These are phyloP conservation scores for Xerus rutilus DNA, from an alignment of 2,797 vertebrate species.

Conservation along the genomic window DNA sequence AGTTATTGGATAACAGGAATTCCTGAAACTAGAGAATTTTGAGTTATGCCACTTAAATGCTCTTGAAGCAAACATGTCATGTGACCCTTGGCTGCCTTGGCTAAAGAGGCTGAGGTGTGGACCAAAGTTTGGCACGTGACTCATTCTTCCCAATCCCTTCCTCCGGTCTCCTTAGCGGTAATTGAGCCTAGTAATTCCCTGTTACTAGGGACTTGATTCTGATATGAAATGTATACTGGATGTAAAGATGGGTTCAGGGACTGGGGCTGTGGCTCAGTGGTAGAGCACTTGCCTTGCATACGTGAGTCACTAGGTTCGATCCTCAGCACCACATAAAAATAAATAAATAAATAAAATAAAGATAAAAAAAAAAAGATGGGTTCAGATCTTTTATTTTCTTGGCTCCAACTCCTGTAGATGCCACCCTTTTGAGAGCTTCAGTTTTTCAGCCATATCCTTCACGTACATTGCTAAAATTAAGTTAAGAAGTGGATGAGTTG, in stretches of 20 bases:
- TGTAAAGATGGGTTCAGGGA: background rate
- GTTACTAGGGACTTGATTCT: background rate
- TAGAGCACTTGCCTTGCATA: no score
- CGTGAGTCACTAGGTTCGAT: no score
- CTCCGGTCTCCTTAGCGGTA: background rate
- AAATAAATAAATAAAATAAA: no score
- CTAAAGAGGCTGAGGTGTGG: background rate
- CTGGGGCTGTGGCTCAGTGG: no score
- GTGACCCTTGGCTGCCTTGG: background rate
- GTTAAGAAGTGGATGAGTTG: background rate
- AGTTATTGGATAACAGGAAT: background rate
- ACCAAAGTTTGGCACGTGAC: background rate
- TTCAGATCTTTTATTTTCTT: background rate
- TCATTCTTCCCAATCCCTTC: background rate
- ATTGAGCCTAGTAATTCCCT: background rate
- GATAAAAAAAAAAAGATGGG: no score
- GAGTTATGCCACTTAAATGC: background rate
- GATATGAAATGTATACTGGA: background rate
- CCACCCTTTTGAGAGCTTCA: background rate
- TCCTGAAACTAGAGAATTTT: background rate
- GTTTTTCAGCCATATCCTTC: background rate
- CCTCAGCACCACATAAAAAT: no score
- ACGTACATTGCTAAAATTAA: background rate
- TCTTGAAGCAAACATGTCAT: background rate
- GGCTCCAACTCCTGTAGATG: accelerated